Evolutionary conservation across 2,888 invertebrate species (phyloP), one percentile per base, ranked within the genome.

Genomic region (Himalopsyche japonica): DNA sequence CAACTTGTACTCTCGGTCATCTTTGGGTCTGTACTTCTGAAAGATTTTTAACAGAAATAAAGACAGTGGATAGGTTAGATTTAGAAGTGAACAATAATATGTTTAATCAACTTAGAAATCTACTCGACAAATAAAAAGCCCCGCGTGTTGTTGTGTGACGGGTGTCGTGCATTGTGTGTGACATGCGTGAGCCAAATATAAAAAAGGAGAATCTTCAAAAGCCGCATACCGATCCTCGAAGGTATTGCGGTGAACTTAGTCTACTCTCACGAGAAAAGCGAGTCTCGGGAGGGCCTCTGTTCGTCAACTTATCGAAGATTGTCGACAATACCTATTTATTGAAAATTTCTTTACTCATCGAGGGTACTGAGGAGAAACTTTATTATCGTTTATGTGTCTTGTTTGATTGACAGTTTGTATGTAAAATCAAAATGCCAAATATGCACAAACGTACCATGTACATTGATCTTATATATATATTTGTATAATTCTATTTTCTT

Each of bases 1-100:
- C 91, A 98, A 92, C 91, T 98, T 97, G 88, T 94, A 95, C 89
- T 95, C 94, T 49, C 93, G 84, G 15, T 48, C 49, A 32, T 85
- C 27, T 10, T 70, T 70, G 70, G 70, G 70, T 70, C n/a, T 5
- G 70, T 12, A 70, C 30, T 70, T 70, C 70, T 70, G 70, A 12
- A 70, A 70, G 27, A 70, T 70, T 70, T 70, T 8, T 30, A 30
- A 10, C 15, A 57, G 24, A 57, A 1, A 57, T 57, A 8, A n/a
- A 57, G 57, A 15, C 2, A 2, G 43, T 4, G 43, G 10, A 43
- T 43, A 43, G 3, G 15, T 70, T 30, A 2, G 1, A 30, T 30
- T 27, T 70, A 30, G 10, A 70, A 70, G 30, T 27, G 27, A 70
- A 30, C 3, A 15, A 70, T 43, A 70, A 70, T 70, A 10, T 12